Percentiles rank a stretch among this genome's conserved stretches.
phyloP scores from a whole-genome alignment of 2,797 vertebrate genomes.

The Propithecus deckenii region DNA sequence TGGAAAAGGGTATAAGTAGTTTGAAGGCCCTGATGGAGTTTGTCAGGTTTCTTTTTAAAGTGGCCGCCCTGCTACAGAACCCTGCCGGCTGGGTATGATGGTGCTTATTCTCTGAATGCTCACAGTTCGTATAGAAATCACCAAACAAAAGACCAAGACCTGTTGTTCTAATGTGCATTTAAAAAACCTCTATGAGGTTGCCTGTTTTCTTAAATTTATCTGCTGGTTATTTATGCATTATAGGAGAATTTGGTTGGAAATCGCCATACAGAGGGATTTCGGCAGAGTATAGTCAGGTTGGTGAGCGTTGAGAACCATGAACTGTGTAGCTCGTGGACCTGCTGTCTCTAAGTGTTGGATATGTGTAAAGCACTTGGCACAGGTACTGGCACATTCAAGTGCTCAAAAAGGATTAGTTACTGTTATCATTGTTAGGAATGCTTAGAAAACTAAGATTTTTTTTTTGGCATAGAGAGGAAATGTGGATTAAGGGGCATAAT shows the following conservation, averaged over 20 bases:
- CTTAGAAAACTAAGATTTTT: background rate
- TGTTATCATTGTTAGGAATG: background rate
- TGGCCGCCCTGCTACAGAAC: accelerated
- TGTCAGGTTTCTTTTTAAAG: background rate
- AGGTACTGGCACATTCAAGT: background rate
- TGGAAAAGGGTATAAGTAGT: background rate
- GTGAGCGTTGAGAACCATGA: background rate
- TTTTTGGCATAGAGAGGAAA: background rate
- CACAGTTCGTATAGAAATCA: background rate
- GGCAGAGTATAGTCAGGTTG: background rate
- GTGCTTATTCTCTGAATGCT: background rate
- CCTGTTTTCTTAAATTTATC: background rate
- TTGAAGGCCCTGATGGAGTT: background rate
- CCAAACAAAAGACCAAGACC: background rate
- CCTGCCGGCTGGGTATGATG: background rate
- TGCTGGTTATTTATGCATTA: background rate
- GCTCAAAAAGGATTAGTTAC: background rate
- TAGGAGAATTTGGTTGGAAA: background rate
- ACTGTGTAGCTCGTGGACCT: accelerated
- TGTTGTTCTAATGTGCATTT: background rate
- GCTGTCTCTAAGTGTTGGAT: background rate
- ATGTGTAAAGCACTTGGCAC: background rate
- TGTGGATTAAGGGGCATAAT: background rate
- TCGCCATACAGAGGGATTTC: accelerated
- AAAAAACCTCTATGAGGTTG: background rate